Evolutionary conservation across 2,113 vertebrate genomes (phyloP).

Genomic region (Synodontis membranacea): DNA sequence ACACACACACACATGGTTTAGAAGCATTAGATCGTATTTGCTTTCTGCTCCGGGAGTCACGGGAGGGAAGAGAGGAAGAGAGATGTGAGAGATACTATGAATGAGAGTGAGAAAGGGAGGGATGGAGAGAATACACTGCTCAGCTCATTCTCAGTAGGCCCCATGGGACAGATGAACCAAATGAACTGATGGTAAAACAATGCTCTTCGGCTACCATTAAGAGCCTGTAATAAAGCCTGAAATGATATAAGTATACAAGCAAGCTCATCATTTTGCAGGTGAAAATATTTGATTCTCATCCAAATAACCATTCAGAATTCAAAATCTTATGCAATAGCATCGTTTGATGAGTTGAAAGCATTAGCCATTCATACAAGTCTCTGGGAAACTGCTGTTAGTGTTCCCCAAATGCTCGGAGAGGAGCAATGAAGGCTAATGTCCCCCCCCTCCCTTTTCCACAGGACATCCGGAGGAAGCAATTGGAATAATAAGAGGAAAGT

Average conservation of each 20-base stretch:
- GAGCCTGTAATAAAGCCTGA: slow-evolving; percentile 8
- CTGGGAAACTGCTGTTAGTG: slow-evolving; percentile 2
- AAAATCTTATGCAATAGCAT: background rate
- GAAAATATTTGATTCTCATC: background rate
- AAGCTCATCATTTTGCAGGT: background rate
- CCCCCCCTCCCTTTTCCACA: slow-evolving; percentile 13
- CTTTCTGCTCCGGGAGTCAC: slow-evolving; percentile 80
- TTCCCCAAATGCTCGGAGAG: background rate
- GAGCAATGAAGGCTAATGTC: slow-evolving; percentile 23
- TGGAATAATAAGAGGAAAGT: slow-evolving; percentile 43
- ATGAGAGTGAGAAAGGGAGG: slow-evolving; percentile 30
- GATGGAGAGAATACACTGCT: slow-evolving; percentile 14
- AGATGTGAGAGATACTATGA: slow-evolving; percentile 23
- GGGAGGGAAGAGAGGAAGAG: slow-evolving; percentile 47
- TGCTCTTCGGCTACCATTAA: slow-evolving; percentile 5
- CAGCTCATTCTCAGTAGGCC: background rate
- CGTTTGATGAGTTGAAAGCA: background rate
- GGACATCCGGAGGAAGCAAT: slow-evolving; percentile 47
- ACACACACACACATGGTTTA: slow-evolving; percentile 21
- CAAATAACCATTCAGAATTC: background rate
- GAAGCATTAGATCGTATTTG: slow-evolving; percentile 58
- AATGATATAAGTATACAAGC: background rate
- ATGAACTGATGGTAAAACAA: slow-evolving; percentile 26
- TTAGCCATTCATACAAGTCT: background rate
- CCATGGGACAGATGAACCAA: background rate